Conservation (phyloP, 2,888 invertebrate species). For the Ceratothoa steindachneri region DNA sequence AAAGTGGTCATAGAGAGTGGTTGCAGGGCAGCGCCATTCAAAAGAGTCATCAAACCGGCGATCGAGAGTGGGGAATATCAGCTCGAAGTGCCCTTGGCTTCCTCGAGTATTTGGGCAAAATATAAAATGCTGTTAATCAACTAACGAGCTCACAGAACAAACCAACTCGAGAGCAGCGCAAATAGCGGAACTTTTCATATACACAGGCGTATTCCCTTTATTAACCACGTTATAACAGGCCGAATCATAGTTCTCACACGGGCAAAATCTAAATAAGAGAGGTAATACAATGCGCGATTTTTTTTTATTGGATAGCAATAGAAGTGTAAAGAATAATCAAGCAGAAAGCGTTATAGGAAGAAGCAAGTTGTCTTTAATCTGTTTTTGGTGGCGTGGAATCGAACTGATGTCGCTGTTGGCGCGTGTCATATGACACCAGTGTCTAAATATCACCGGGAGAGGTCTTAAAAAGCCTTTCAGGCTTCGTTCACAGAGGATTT, state of each 20-base stretch:
- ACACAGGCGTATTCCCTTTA: background rate
- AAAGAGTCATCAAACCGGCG: background rate
- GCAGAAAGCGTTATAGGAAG: too few relatives aligned
- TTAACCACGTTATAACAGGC: too few relatives aligned
- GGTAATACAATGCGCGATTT: too few relatives aligned
- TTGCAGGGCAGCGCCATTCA: background rate
- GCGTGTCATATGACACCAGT: background rate
- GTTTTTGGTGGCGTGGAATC: too few relatives aligned
- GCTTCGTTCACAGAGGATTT: background rate
- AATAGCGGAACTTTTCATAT: background rate
- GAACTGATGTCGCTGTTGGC: too few relatives aligned
- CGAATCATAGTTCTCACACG: too few relatives aligned
- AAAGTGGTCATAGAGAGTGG: background rate
- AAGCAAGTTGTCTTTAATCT: too few relatives aligned
- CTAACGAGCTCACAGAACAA: background rate
- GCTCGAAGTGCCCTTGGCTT: background rate
- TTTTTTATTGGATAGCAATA: too few relatives aligned
- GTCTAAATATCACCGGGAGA: background rate
- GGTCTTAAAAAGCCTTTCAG: background rate
- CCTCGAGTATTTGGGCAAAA: background rate
- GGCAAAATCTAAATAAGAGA: too few relatives aligned
- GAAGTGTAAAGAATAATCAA: too few relatives aligned
- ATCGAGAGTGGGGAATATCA: background rate
- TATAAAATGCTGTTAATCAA: background rate
- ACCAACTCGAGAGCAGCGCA: background rate